These are phyloP conservation scores for Cebus imitator DNA, from an alignment of 2,113 vertebrate species.

Conservation along the genomic window DNA sequence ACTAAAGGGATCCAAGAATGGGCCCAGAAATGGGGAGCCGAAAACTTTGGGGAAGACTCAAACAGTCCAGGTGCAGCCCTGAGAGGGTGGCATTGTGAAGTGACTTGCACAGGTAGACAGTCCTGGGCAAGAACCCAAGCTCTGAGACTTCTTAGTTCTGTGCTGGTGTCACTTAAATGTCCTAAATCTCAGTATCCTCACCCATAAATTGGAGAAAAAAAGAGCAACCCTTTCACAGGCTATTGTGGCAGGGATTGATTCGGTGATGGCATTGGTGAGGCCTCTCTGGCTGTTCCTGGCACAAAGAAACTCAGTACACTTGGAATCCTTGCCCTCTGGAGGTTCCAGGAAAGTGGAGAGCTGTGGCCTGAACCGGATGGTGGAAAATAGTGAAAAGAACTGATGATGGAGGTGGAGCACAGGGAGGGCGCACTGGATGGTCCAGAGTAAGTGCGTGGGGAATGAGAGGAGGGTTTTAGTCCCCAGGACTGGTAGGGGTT, in stretches of 20 bases:
- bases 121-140: neutral
- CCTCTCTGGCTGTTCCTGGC: neutral
- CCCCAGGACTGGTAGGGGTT: neutral
- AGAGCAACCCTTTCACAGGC: neutral
- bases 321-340: neutral
- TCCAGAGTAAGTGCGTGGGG: neutral
- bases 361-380: neutral
- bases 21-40: neutral
- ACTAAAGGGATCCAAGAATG: neutral
- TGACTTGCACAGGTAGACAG: neutral
- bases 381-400: neutral
- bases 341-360: neutral
- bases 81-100: neutral
- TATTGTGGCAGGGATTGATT: neutral
- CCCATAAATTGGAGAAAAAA: neutral
- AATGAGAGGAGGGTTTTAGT: neutral
- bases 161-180: neutral
- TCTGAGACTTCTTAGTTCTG: neutral
- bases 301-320: neutral
- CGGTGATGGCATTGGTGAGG: rapidly evolving
- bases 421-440: neutral
- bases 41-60: neutral
- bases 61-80: neutral
- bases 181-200: neutral
- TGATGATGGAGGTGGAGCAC: neutral